phyloP scores from a whole-genome alignment of 2,888 invertebrate species.

The Atrina japonica region DNA sequence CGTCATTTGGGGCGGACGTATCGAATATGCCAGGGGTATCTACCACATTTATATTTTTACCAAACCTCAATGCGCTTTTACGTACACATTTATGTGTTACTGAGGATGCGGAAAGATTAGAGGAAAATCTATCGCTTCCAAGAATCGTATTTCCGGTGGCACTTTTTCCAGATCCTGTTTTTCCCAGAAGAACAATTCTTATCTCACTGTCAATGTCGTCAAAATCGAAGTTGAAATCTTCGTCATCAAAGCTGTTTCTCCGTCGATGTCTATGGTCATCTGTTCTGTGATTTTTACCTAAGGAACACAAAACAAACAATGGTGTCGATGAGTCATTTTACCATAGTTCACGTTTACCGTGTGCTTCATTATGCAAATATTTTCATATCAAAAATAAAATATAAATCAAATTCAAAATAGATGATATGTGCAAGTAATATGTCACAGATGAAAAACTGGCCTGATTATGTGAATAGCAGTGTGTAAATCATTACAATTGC shows the following conservation, averaged over 20 bases:
- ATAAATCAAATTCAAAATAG: too few species aligned
- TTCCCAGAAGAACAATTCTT: slow-evolving; percentile 45
- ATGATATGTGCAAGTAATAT: too few species aligned
- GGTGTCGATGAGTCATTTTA: too few species aligned
- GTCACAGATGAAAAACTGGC: too few species aligned
- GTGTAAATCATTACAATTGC: too few species aligned
- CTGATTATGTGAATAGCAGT: too few species aligned
- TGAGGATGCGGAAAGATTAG: slow-evolving; percentile 33
- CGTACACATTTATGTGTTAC: slow-evolving; percentile 38
- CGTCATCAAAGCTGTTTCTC: neutral
- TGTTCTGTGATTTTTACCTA: neutral
- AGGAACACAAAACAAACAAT: too few species aligned
- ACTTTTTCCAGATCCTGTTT: slow-evolving; percentile 52
- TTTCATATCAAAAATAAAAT: too few species aligned
- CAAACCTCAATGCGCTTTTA: slow-evolving; percentile 11
- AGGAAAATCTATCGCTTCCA: slow-evolving; percentile 30
- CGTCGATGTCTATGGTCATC: neutral
- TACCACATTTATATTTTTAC: slow-evolving; percentile 32
- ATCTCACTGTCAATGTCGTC: slow-evolving; percentile 26
- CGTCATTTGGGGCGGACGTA: slow-evolving; percentile 37
- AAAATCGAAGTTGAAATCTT: neutral
- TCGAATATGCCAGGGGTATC: slow-evolving; percentile 54
- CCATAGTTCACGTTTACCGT: too few species aligned
- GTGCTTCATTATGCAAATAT: too few species aligned
- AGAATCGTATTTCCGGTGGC: slow-evolving; percentile 50